Evolutionary conservation across 2,797 vertebrate genomes (phyloP).

Genomic region (Melopsittacus undulatus): DNA sequence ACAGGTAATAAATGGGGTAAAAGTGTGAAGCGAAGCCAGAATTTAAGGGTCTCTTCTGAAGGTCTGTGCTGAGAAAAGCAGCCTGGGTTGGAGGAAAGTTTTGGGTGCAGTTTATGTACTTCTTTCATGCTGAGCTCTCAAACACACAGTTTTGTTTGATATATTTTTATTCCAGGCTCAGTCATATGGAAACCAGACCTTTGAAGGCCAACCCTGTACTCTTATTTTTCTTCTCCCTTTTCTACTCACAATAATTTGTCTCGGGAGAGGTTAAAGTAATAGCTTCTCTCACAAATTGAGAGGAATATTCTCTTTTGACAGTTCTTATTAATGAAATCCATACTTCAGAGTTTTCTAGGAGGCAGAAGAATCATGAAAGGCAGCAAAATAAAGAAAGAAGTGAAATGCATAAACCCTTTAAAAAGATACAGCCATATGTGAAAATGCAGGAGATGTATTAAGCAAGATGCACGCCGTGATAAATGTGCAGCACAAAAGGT

Average conservation of each 20-base stretch:
- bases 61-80: neutral
- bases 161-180: neutral
- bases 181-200: neutral
- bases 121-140: neutral
- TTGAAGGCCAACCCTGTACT: neutral
- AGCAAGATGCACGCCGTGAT: neutral
- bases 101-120: neutral
- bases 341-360: neutral
- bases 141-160: neutral
- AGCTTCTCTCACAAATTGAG: neutral
- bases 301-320: neutral
- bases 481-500: neutral
- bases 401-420: neutral
- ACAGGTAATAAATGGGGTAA: conserved; percentile 21
- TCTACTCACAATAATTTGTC: neutral
- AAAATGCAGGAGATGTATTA: neutral
- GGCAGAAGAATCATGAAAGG: neutral
- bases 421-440: neutral
- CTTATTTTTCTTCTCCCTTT: neutral
- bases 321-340: neutral
- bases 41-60: neutral
- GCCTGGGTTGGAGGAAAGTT: neutral
- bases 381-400: neutral
- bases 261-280: neutral
- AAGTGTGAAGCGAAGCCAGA: neutral